A percentile compares a stretch with the other conserved stretches of the same genome.
Evolutionary conservation across 2,797 vertebrate species (phyloP).

Genomic region (Scolopax bukidnonensis): DNA sequence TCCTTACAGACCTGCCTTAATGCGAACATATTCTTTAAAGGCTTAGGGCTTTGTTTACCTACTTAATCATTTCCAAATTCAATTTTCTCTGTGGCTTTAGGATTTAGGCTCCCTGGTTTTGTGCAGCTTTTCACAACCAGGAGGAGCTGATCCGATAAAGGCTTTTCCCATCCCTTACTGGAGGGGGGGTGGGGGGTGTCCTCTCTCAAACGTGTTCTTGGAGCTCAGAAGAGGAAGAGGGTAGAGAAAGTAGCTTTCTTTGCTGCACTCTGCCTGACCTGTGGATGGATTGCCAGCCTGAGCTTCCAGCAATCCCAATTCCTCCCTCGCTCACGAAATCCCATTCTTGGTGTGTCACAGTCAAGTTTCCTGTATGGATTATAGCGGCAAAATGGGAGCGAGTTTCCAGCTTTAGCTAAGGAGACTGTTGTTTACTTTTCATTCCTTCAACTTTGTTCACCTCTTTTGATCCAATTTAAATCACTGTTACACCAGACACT

Average conservation of each 20-base stretch:
- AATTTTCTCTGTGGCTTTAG: not conserved
- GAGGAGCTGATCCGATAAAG: not conserved
- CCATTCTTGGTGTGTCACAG: slow-evolving; percentile 31
- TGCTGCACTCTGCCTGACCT: slow-evolving; percentile 32
- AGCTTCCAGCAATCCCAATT: not conserved
- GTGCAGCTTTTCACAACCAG: not conserved
- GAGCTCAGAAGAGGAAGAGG: not conserved
- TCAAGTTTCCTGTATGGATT: slow-evolving; percentile 29
- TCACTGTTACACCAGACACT: not conserved
- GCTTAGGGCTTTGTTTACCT: not conserved
- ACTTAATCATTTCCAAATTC: not conserved
- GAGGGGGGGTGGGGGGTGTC: not conserved
- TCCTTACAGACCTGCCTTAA: not conserved
- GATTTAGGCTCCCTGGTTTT: not conserved
- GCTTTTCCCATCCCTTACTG: not conserved
- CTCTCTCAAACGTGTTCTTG: not conserved
- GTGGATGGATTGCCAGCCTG: slow-evolving; percentile 26
- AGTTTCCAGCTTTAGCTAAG: slow-evolving; percentile 15
- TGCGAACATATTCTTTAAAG: not conserved
- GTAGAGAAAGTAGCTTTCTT: not conserved
- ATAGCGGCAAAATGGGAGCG: slow-evolving; percentile 22
- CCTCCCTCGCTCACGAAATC: slow-evolving; percentile 19
- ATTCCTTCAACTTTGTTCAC: not conserved
- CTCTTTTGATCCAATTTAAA: not conserved
- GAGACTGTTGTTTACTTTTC: not conserved